Conservation (phyloP, 2,113 vertebrate genomes). For the Microtus oregoni region DNA sequence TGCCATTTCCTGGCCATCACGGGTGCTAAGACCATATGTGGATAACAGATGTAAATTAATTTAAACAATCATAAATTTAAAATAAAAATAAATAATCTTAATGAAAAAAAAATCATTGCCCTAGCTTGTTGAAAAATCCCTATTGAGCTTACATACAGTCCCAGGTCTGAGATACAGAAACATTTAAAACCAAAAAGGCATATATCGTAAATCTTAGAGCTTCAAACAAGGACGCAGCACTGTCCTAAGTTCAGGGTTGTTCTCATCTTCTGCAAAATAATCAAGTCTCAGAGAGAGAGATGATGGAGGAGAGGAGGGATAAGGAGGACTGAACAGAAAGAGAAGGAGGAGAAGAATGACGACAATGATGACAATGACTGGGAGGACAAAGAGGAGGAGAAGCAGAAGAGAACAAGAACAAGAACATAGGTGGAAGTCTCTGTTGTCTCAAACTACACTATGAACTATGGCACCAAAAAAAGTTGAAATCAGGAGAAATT, state of each 20-base stretch:
- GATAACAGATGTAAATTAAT: background rate
- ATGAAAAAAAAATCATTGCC: background rate
- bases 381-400: too few relatives aligned
- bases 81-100: background rate
- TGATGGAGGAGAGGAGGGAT: fast-evolving
- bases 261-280: background rate
- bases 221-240: background rate
- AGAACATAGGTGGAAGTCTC: too few relatives aligned
- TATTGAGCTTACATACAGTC: too few relatives aligned
- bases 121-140: background rate
- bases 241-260: background rate
- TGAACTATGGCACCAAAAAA: background rate
- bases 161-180: background rate
- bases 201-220: background rate
- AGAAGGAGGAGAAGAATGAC: too few relatives aligned
- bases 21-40: fast-evolving
- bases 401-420: too few relatives aligned
- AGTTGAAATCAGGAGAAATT: background rate
- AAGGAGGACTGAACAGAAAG: background rate
- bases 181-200: background rate
- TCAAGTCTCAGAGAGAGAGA: background rate
- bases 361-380: too few relatives aligned
- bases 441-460: background rate
- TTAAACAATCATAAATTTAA: background rate
- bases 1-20: too few relatives aligned